Percentiles rank a stretch among this genome's conserved stretches.
Evolutionary conservation across 92 coral and sea anemone genomes (phyloP).

Genomic region (Phenganax stokvisi): DNA sequence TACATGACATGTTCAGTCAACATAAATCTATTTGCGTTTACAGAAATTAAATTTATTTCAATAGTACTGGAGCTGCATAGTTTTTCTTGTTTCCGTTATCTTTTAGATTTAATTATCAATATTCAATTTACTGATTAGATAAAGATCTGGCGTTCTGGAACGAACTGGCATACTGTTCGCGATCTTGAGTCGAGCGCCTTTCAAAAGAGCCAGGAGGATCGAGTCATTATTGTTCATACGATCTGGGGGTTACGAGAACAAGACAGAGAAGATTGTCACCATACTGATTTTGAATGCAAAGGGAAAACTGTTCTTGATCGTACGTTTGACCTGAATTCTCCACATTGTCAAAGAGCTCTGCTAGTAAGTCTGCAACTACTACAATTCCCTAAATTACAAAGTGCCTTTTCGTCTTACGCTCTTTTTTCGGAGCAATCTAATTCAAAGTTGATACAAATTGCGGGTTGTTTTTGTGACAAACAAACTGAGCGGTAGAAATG

Average conservation of each 20-base stretch:
- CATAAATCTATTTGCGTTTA: too few species aligned
- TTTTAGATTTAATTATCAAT: neutral
- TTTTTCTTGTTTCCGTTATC: too few species aligned
- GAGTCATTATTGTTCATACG: slow-evolving; percentile 69
- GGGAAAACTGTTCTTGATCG: slow-evolving; percentile 81
- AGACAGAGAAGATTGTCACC: slow-evolving; percentile 81
- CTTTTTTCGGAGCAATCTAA: neutral
- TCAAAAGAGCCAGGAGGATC: slow-evolving; percentile 81
- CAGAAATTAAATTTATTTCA: neutral
- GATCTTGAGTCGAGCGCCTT: slow-evolving; percentile 65
- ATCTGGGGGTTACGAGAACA: slow-evolving; percentile 91
- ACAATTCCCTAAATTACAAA: neutral
- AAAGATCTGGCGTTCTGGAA: slow-evolving; percentile 74
- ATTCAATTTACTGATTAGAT: slow-evolving; percentile 33
- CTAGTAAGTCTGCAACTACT: slow-evolving; percentile 52
- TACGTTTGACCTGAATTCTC: slow-evolving; percentile 81
- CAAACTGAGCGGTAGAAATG: too few species aligned
- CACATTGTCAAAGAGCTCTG: slow-evolving; percentile 75
- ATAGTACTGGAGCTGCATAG: neutral
- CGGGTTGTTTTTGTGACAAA: too few species aligned
- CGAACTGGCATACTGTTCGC: slow-evolving; percentile 79
- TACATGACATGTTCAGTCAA: too few species aligned
- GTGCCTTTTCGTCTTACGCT: neutral
- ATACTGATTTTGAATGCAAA: slow-evolving; percentile 86
- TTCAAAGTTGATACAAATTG: too few species aligned